Evolutionary conservation across 2,888 invertebrate species (phyloP).

Genomic region (Lordiphosa andalusiaca): DNA sequence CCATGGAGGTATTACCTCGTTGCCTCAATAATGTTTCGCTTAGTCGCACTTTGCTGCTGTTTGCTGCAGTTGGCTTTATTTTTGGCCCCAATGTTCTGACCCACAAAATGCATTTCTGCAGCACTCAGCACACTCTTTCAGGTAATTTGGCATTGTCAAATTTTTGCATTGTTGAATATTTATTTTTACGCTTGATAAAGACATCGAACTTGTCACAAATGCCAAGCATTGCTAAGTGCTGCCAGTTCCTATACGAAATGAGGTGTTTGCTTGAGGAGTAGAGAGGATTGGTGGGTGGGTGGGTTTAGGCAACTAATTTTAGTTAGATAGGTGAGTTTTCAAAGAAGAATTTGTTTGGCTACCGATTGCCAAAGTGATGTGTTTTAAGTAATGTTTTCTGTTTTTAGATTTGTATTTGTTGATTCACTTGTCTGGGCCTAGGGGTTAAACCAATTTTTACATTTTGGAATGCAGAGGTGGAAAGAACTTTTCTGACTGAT

Average conservation of each 20-base stretch:
- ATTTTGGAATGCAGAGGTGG: not conserved
- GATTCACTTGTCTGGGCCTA: too few relatives aligned
- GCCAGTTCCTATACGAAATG: constrained; percentile 29
- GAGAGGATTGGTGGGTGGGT: constrained; percentile 16
- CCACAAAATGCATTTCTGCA: constrained; percentile 55
- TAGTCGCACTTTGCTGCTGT: constrained; percentile 21
- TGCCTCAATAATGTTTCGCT: constrained; percentile 25
- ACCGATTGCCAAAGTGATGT: constrained; percentile 29
- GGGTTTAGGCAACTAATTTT: constrained; percentile 67
- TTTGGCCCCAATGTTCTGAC: constrained; percentile 67
- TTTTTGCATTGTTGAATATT: constrained; percentile 20
- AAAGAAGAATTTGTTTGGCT: constrained; percentile 2
- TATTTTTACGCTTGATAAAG: constrained; percentile 69
- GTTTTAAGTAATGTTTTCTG: constrained; percentile 27
- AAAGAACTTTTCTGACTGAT: too few relatives aligned
- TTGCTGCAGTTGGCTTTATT: constrained; percentile 62
- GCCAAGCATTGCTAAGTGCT: constrained; percentile 48
- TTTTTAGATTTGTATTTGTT: not conserved
- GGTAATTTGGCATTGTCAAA: constrained; percentile 42
- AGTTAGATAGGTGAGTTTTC: constrained; percentile 48
- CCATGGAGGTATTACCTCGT: constrained; percentile 2
- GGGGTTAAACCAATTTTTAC: not conserved
- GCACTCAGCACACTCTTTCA: constrained; percentile 51
- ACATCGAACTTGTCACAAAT: constrained; percentile 77
- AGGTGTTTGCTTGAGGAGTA: not conserved